Conservation (phyloP, 2,888 invertebrate species). For the Zaprionus bogoriensis region DNA sequence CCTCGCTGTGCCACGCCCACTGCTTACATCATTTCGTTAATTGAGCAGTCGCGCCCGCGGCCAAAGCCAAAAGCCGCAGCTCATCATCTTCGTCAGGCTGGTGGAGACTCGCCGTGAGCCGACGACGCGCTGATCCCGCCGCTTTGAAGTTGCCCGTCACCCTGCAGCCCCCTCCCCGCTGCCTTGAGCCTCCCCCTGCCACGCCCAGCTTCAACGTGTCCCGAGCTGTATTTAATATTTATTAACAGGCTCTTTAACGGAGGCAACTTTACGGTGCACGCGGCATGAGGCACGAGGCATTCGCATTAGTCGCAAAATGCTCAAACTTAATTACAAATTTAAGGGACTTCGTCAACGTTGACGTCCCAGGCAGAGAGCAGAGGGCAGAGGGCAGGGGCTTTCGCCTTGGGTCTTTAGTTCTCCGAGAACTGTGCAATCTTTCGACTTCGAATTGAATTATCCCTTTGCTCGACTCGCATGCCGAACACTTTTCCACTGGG, state of each 20-base stretch:
- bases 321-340: conserved; percentile 30
- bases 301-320: conserved; percentile 26
- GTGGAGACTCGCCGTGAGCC: conserved; percentile 12
- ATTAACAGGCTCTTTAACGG: conserved; percentile 40
- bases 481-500: background rate
- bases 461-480: background rate
- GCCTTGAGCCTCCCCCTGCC: background rate
- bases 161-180: background rate
- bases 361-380: no score
- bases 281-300: background rate
- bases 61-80: conserved; percentile 40
- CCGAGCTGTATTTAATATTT: conserved; percentile 53
- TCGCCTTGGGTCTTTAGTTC: background rate
- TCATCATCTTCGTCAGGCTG: conserved; percentile 1
- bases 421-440: background rate
- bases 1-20: background rate
- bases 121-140: conserved; percentile 35
- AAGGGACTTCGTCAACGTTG: background rate
- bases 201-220: conserved; percentile 40
- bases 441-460: background rate
- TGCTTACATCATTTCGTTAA: conserved; percentile 56
- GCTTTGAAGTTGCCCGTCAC: conserved; percentile 38
- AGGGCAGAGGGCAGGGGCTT: no score
- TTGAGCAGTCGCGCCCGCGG: conserved; percentile 64
- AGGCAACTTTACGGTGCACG: conserved; percentile 10